Conservation (phyloP, 2,888 invertebrate species). For the Sympetrum striolatum region DNA sequence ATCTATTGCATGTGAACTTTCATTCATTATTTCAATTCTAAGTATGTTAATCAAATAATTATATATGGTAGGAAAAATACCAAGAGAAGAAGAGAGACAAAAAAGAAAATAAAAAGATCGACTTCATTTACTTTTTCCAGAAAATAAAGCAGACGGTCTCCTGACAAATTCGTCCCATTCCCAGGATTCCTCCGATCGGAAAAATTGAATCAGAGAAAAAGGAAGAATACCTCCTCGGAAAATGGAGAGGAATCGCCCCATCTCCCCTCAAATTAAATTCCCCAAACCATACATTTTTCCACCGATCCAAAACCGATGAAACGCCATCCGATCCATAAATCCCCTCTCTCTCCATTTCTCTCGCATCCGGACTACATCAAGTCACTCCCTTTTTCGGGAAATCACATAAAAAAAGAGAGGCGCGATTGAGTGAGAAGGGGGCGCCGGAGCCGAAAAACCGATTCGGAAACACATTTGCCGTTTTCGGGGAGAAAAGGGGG, state of each 20-base stretch:
- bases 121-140: too few relatives aligned
- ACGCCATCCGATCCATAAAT: conserved; percentile 21
- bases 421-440: not conserved
- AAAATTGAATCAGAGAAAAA: not conserved
- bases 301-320: not conserved
- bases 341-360: not conserved
- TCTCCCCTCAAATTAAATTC: not conserved
- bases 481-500: not conserved
- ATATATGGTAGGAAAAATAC: too few relatives aligned
- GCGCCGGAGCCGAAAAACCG: conserved; percentile 2
- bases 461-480: conserved; percentile 22
- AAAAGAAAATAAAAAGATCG: too few relatives aligned
- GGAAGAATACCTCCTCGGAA: not conserved
- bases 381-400: conserved; percentile 36
- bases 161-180: not conserved
- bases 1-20: too few relatives aligned
- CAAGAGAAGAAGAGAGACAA: too few relatives aligned
- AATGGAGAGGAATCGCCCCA: not conserved
- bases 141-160: too few relatives aligned
- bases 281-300: not conserved
- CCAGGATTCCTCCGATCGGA: not conserved
- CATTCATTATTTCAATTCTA: too few relatives aligned
- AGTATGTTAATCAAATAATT: too few relatives aligned
- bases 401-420: conserved; percentile 24
- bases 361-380: not conserved